Evolutionary conservation across 2,888 invertebrate species (phyloP), one percentile per base, ranked within the genome.

Genomic region (Psylliodes chrysocephalus): DNA sequence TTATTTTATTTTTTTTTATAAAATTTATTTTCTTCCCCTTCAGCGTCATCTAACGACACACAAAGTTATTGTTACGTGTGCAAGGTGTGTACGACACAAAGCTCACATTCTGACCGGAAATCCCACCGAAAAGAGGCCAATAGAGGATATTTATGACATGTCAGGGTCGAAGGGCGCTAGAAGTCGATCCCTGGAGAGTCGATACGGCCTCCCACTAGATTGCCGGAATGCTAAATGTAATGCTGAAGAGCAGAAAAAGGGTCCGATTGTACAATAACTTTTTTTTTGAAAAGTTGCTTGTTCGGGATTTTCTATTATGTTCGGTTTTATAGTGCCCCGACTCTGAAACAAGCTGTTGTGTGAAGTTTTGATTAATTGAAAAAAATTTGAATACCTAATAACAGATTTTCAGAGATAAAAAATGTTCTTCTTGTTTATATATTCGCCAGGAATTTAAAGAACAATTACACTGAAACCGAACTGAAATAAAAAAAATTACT

Each of bases 161-260:
- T 28, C 56, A 46, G 19, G 17, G 33, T 19, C 46, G 30, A 33
- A 56, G 44, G 18, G 44, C 46, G 46, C 46, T 30, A 18, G 28
- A 44, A 44, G 46, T 46, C 56, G 33, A 33, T 56, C 56, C 56
- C 56, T 46, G 12, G 56, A 56, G 56, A 56, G 46, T 56, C 56
- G 46, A 56, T 56, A 56, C 46, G 56, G 30, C 56, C 56, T 56
- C 56, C 56, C 46, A 46, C 56, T 30, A 56, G 56, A 56, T 56
- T 56, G 33, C 46, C 46, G 18, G 56, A 56, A 56, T 46, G 56
- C 56, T 46, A 46, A 56, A 56, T 46, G 56, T 56, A 56, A 56
- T 56, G 56, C 56, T 56, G 46, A 56, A 56, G 56, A 56, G 28
- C 56, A 56, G 46, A 56, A 55, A 56, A 56, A 56, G 55, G 55